phyloP scores from a whole-genome alignment of 2,888 invertebrate genomes.

The Strigamia maritima region DNA sequence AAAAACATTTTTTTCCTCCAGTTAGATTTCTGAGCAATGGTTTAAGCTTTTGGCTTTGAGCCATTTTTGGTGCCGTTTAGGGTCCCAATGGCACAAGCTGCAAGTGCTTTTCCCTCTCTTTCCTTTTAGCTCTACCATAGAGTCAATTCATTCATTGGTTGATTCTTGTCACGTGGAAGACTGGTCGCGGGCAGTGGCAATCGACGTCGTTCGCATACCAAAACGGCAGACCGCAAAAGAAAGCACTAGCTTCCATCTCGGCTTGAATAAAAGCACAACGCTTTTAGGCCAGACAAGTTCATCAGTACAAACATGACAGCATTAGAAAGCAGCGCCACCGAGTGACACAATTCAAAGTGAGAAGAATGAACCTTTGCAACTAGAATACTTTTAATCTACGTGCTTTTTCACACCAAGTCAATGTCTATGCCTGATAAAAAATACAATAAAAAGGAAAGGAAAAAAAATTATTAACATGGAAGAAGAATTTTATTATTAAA shows the following conservation, averaged over 20 bases:
- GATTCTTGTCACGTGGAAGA: slow-evolving; percentile 19
- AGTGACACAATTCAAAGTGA: background rate
- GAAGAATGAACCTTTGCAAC: background rate
- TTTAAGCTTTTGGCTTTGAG: background rate
- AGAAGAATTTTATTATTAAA: too few species aligned
- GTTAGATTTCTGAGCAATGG: background rate
- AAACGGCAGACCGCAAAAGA: slow-evolving; percentile 17
- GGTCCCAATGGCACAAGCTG: background rate
- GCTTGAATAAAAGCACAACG: background rate
- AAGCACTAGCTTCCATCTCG: background rate
- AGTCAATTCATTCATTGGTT: slow-evolving; percentile 11
- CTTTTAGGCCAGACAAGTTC: slow-evolving; percentile 4
- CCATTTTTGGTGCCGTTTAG: background rate
- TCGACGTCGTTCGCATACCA: slow-evolving; percentile 1
- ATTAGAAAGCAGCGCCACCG: slow-evolving; percentile 9
- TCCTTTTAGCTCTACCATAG: background rate
- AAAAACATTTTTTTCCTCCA: background rate
- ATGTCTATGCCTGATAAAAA: background rate
- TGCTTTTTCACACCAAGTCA: background rate
- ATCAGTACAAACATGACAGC: slow-evolving; percentile 27
- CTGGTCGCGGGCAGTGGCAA: background rate
- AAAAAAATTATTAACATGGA: background rate
- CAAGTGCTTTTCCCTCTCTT: background rate
- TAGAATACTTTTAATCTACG: background rate
- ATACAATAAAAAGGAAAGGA: background rate